Evolutionary conservation across 2,888 invertebrate genomes (phyloP).

Genomic region (Leistus spinibarbis): DNA sequence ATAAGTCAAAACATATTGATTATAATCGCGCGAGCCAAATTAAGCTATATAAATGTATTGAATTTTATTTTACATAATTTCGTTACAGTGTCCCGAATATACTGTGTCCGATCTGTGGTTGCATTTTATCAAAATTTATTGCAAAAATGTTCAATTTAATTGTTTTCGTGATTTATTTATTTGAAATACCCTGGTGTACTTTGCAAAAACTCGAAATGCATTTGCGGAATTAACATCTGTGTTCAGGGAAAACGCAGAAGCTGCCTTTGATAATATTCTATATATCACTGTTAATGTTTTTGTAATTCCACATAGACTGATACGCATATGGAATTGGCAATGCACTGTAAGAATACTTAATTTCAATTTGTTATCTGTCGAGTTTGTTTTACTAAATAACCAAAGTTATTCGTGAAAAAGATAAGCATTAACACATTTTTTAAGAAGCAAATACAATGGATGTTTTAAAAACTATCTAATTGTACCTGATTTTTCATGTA

Average conservation of each 20-base stretch:
- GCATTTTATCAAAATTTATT: conserved; percentile 3
- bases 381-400: too few species aligned
- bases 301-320: neutral
- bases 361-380: too few species aligned
- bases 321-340: too few species aligned
- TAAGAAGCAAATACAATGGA: too few species aligned
- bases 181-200: neutral
- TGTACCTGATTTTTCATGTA: too few species aligned
- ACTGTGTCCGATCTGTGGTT: neutral
- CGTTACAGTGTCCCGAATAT: neutral
- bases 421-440: too few species aligned
- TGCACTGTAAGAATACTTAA: too few species aligned
- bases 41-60: neutral
- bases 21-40: too few species aligned
- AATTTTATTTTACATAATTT: neutral
- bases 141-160: conserved; percentile 4
- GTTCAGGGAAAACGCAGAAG: neutral
- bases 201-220: neutral
- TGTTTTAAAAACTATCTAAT: too few species aligned
- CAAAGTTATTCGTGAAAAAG: too few species aligned
- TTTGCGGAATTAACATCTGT: conserved; percentile 1
- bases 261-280: neutral
- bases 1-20: too few species aligned
- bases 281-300: neutral
- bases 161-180: conserved; percentile 1